Conservation (phyloP, 2,888 invertebrate species). For the Phalangium opilio region DNA sequence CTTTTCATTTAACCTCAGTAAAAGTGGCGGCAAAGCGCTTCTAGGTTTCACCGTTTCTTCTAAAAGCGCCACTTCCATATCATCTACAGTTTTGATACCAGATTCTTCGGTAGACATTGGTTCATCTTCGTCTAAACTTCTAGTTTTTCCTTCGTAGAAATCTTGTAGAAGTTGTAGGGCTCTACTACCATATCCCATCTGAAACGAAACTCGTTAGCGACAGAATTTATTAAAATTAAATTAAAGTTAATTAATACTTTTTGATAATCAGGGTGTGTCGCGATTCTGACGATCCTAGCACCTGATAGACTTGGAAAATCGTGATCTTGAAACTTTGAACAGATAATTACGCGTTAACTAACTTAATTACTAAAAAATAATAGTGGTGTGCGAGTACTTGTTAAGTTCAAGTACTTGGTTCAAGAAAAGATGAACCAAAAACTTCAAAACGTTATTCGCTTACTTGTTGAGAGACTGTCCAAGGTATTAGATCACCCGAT, state of each 20-base stretch:
- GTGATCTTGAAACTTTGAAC: constrained; percentile 55
- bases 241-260: constrained; percentile 39
- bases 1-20: constrained; percentile 71
- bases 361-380: too few species aligned
- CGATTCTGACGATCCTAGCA: constrained; percentile 83
- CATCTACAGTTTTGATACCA: constrained; percentile 5
- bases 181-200: constrained; percentile 93
- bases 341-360: too few species aligned
- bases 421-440: too few species aligned
- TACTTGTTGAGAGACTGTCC: constrained; percentile 87
- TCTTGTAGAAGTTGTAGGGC: constrained; percentile 67
- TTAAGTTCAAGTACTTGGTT: too few species aligned
- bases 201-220: constrained; percentile 22
- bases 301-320: constrained; percentile 82
- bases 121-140: constrained; percentile 20
- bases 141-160: constrained; percentile 57
- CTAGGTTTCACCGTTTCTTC: constrained; percentile 47
- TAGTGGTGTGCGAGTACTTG: too few species aligned
- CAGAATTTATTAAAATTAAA: constrained; percentile 6
- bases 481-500: constrained; percentile 93
- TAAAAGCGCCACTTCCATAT: constrained; percentile 40
- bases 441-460: constrained; percentile 2
- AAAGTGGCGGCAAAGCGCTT: constrained; percentile 62
- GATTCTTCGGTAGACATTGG: constrained; percentile 6
- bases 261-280: constrained; percentile 96